Evolutionary conservation across 2,113 vertebrate species (phyloP).

Genomic region (Mastomys natalensis): DNA sequence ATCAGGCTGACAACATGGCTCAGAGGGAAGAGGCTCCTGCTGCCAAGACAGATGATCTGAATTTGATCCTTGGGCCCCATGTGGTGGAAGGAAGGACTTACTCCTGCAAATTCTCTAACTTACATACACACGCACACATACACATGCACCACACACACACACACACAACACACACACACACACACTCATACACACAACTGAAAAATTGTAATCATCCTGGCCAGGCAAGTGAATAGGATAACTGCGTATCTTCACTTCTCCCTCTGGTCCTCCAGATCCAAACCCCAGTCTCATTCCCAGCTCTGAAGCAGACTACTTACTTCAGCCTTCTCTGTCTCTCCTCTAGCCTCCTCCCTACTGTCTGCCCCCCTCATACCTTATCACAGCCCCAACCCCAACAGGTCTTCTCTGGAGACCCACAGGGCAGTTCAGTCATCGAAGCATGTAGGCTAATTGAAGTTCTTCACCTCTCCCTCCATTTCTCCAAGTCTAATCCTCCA

Average conservation of each 20-base stretch:
- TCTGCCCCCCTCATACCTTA: neutral
- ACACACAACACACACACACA: neutral
- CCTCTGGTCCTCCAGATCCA: neutral
- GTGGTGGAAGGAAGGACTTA: neutral
- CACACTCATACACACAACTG: neutral
- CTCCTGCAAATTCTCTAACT: neutral
- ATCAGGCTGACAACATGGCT: neutral
- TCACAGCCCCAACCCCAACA: neutral
- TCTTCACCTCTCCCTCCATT: neutral
- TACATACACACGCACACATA: neutral
- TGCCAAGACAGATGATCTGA: neutral
- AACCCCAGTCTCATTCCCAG: neutral
- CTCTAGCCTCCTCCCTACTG: neutral
- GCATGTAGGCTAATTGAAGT: accelerated
- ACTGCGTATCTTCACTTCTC: neutral
- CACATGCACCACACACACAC: neutral
- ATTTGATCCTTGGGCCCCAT: neutral
- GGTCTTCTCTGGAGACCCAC: neutral
- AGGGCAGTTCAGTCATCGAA: neutral
- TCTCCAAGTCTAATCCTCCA: neutral
- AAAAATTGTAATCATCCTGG: neutral
- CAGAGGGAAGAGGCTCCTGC: neutral
- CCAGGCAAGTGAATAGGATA: neutral
- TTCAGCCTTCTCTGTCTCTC: neutral
- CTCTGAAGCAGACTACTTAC: neutral